Percentiles rank a stretch among this genome's conserved stretches.
These are phyloP conservation scores for Podocnemis expansa DNA, from an alignment of 2,113 vertebrate genomes.

Conservation along the genomic window DNA sequence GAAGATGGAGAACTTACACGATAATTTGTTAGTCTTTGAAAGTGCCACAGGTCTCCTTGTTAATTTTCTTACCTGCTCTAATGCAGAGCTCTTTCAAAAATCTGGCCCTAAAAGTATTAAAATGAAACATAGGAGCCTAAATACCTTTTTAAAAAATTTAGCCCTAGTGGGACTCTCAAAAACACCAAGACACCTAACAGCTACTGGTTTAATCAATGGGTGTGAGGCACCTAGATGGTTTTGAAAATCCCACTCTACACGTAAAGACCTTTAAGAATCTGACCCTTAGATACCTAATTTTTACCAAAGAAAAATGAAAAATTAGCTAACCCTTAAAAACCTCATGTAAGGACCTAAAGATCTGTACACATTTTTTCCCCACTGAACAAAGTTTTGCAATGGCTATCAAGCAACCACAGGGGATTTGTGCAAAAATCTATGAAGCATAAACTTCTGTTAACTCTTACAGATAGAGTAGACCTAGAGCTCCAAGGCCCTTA, in stretches of 20 bases:
- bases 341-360: conserved; percentile 23
- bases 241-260: not conserved
- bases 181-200: not conserved
- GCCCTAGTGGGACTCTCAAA: not conserved
- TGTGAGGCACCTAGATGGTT: not conserved
- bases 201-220: not conserved
- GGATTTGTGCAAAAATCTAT: conserved; percentile 64
- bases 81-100: not conserved
- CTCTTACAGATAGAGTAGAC: conserved; percentile 59
- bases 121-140: conserved; percentile 32
- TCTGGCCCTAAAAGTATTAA: conserved; percentile 32
- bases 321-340: conserved; percentile 46
- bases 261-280: not conserved
- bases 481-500: conserved; percentile 79
- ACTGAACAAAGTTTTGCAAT: conserved; percentile 57
- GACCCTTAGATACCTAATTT: conserved; percentile 17
- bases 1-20: too few relatives aligned
- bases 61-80: conserved; percentile 40
- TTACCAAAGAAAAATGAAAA: conserved; percentile 61
- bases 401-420: conserved; percentile 52
- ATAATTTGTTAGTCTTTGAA: too few relatives aligned
- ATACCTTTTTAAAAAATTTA: not conserved
- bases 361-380: conserved; percentile 12
- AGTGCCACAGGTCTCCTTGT: too few relatives aligned
- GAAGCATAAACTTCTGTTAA: conserved; percentile 80